These are phyloP conservation scores for Ornithoptera alexandrae DNA, from an alignment of 2,888 invertebrate genomes.

Conservation along the genomic window DNA sequence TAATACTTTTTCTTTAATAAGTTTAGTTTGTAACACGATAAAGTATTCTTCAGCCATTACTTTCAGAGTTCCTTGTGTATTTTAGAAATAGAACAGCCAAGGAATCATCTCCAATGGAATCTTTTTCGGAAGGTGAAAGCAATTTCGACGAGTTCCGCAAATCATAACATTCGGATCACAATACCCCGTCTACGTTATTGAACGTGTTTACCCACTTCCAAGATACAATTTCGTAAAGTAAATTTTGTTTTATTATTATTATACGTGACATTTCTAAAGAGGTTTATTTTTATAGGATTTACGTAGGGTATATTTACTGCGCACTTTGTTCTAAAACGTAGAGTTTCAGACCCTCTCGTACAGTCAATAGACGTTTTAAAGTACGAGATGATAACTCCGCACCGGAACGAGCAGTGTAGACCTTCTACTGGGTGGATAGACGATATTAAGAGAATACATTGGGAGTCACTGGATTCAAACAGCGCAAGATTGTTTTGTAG, in stretches of 20 bases:
- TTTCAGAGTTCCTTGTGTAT: not conserved
- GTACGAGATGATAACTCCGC: too few species aligned
- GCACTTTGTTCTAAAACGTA: not conserved
- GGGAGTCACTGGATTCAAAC: too few species aligned
- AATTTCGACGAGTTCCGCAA: slow-evolving; percentile 17
- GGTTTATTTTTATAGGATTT: not conserved
- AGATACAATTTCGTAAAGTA: not conserved
- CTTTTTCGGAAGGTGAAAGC: slow-evolving; percentile 13
- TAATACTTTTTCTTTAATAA: too few species aligned
- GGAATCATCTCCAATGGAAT: slow-evolving; percentile 10
- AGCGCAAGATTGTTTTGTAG: too few species aligned
- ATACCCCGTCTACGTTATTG: slow-evolving; percentile 1
- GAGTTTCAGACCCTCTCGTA: too few species aligned
- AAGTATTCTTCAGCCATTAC: not conserved
- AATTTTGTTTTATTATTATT: slow-evolving; percentile 3
- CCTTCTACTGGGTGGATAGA: too few species aligned
- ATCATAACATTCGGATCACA: slow-evolving; percentile 16
- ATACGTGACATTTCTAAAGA: not conserved
- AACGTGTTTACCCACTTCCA: slow-evolving; percentile 14
- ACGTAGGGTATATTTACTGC: too few species aligned
- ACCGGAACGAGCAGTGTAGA: too few species aligned
- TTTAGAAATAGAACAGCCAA: not conserved
- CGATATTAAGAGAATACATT: too few species aligned
- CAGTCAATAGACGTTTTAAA: too few species aligned
- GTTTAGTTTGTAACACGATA: not conserved